Evolutionary conservation across 2,113 vertebrate species (phyloP).

Genomic region (Neogobius melanostomus): DNA sequence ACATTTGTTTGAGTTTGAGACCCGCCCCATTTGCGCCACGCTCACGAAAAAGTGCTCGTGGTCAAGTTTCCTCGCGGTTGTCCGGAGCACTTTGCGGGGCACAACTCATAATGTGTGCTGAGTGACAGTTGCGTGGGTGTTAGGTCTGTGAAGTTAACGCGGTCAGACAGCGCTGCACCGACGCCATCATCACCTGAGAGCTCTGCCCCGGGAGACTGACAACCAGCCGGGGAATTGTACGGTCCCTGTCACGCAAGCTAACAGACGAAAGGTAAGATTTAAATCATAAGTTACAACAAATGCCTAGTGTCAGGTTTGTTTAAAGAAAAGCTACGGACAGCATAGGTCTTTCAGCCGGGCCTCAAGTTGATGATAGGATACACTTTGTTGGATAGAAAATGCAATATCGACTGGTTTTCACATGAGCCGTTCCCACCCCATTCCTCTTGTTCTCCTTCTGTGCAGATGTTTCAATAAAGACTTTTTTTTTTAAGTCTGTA

Average conservation of each 20-base stretch:
- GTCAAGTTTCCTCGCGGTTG: neutral
- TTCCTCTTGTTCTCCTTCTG: too few relatives aligned
- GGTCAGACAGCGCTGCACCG: neutral
- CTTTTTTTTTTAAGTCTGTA: too few relatives aligned
- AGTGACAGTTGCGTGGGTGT: slow-evolving; percentile 9
- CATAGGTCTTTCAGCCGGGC: too few relatives aligned
- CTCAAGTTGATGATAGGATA: too few relatives aligned
- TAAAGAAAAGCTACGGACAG: too few relatives aligned
- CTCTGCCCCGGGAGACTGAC: neutral
- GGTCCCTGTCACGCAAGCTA: neutral
- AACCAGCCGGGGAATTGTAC: neutral
- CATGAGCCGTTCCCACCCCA: too few relatives aligned
- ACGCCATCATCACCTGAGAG: neutral
- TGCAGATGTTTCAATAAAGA: too few relatives aligned
- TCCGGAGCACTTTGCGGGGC: neutral
- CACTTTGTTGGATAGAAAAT: too few relatives aligned
- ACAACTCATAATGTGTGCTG: neutral
- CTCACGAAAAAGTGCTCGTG: neutral
- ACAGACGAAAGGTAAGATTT: neutral
- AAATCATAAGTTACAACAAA: too few relatives aligned
- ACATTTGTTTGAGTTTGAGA: slow-evolving; percentile 10
- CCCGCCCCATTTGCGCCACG: neutral
- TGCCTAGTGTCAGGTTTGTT: too few relatives aligned
- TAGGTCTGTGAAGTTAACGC: neutral
- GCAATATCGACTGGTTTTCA: too few relatives aligned